Evolutionary conservation across 2,888 invertebrate genomes (phyloP).

Genomic region (Dastarcus helophoroides): DNA sequence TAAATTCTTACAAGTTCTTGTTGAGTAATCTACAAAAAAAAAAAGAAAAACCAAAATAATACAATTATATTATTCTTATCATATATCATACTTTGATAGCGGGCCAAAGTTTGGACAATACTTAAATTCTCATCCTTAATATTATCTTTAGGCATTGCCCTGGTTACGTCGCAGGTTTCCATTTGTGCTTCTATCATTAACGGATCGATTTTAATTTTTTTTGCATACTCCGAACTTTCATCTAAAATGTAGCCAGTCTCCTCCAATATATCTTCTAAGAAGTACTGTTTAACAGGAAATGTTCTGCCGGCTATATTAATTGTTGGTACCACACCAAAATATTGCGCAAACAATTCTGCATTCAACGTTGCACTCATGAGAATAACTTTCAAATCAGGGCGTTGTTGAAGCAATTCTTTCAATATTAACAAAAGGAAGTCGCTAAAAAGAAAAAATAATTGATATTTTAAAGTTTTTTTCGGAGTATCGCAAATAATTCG

Average conservation of each 20-base stretch:
- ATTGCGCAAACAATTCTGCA: conserved; percentile 69
- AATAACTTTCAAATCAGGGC: conserved; percentile 69
- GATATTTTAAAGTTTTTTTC: too few relatives aligned
- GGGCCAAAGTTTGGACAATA: conserved; percentile 51
- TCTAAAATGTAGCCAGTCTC: conserved; percentile 47
- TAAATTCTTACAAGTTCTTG: conserved; percentile 56
- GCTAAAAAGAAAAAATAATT: conserved; percentile 38
- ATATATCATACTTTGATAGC: conserved; percentile 53
- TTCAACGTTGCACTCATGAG: conserved; percentile 93
- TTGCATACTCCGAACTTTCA: conserved; percentile 49
- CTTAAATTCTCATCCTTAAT: conserved; percentile 62
- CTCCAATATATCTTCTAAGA: conserved; percentile 73
- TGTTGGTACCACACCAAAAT: conserved; percentile 70
- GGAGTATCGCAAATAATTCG: too few relatives aligned
- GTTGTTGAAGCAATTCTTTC: conserved; percentile 58
- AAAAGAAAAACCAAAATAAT: neutral
- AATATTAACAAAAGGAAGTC: conserved; percentile 81
- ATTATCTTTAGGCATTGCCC: conserved; percentile 44
- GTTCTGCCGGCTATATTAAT: conserved; percentile 75
- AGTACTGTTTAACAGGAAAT: conserved; percentile 70
- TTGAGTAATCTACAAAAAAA: conserved; percentile 7
- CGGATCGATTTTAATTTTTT: conserved; percentile 46
- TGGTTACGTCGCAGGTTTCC: conserved; percentile 49
- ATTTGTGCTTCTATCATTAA: conserved; percentile 52
- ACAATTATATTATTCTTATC: too few relatives aligned